Percentiles rank a stretch among this genome's conserved stretches.
Conservation (phyloP, 2,113 vertebrate species). For the Castor canadensis region DNA sequence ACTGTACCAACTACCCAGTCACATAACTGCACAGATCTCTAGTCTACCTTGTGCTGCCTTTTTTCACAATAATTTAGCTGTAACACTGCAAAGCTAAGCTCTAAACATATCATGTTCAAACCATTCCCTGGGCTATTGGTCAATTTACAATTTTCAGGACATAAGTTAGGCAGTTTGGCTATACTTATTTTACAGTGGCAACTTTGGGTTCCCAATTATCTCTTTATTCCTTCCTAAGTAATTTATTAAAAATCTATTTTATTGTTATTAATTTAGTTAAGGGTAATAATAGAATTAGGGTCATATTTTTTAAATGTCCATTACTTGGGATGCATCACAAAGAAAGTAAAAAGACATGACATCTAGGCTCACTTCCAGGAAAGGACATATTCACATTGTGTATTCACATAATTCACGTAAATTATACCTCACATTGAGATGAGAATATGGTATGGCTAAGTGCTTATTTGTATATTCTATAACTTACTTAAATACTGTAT, state of each 20-base stretch:
- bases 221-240: not conserved
- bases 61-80: not conserved
- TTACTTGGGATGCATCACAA: not conserved
- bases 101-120: not conserved
- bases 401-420: too few relatives aligned
- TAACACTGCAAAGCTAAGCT: not conserved
- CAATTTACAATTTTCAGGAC: not conserved
- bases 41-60: not conserved
- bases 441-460: not conserved
- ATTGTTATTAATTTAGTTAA: constrained; percentile 24
- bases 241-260: not conserved
- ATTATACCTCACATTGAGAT: not conserved
- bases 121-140: not conserved
- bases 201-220: not conserved
- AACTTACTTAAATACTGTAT: not conserved
- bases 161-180: not conserved
- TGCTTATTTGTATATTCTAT: not conserved
- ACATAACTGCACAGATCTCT: not conserved
- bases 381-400: too few relatives aligned
- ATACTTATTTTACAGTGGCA: not conserved
- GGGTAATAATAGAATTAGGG: not conserved
- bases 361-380: not conserved
- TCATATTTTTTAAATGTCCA: not conserved
- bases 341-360: not conserved
- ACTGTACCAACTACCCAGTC: not conserved